Conservation (phyloP, 2,888 invertebrate genomes). For the Steinernema carpocapsae region DNA sequence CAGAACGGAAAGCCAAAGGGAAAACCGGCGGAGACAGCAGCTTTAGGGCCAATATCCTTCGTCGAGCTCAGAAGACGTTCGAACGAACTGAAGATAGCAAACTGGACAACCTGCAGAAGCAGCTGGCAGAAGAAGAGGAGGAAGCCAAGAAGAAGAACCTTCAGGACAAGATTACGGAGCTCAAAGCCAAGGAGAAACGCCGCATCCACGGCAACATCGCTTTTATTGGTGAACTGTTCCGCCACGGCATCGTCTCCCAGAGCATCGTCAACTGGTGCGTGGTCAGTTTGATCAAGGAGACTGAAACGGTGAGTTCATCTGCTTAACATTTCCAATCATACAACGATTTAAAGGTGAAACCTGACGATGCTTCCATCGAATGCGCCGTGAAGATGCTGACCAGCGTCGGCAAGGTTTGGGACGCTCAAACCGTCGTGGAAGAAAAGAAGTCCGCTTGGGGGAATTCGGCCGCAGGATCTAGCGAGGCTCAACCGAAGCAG, state of each 20-base stretch:
- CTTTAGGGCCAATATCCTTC: conserved; percentile 43
- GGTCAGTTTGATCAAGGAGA: not conserved
- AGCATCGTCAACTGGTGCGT: conserved; percentile 2
- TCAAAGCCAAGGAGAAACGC: conserved; percentile 40
- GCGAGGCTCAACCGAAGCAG: not conserved
- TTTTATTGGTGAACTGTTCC: conserved; percentile 52
- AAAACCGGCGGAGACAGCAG: not conserved
- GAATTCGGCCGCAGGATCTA: too few species aligned
- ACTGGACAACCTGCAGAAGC: conserved; percentile 21
- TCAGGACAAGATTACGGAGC: conserved; percentile 34
- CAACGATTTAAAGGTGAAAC: not conserved
- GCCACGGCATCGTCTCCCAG: conserved; percentile 26
- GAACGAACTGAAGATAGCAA: conserved; percentile 16
- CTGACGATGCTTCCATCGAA: not conserved
- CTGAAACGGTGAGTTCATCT: not conserved
- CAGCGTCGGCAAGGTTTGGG: conserved; percentile 2
- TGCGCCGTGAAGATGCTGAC: conserved; percentile 22
- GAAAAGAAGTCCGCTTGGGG: too few species aligned
- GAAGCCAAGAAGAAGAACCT: conserved; percentile 43
- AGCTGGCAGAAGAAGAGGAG: conserved; percentile 31
- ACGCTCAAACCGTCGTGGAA: not conserved
- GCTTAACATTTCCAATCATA: not conserved
- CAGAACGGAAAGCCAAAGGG: conserved; percentile 33
- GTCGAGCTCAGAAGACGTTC: conserved; percentile 47
- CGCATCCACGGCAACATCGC: conserved; percentile 44